Conservation (phyloP, 2,888 invertebrate genomes). For the Gandaritis pyraliata region DNA sequence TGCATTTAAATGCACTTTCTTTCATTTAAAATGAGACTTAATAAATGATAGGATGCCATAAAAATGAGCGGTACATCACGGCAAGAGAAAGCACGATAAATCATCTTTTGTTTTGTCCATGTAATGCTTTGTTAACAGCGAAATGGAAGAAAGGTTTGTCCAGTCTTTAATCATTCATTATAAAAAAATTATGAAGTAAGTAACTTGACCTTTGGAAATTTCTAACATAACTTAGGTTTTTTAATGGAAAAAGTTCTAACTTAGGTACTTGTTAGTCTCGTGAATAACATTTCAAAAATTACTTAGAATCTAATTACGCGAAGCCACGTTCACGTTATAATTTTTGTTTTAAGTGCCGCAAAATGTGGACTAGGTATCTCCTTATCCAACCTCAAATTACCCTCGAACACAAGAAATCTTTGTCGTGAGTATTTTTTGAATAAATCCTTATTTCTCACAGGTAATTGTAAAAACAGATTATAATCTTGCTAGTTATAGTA, state of each 20-base stretch:
- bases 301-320: too few relatives aligned
- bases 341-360: too few relatives aligned
- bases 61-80: constrained; percentile 64
- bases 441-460: not conserved
- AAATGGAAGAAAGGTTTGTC: constrained; percentile 22
- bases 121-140: constrained; percentile 47
- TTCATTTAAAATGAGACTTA: constrained; percentile 57
- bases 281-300: too few relatives aligned
- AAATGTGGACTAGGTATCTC: too few relatives aligned
- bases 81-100: constrained; percentile 68
- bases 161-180: constrained; percentile 25
- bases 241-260: too few relatives aligned
- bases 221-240: too few relatives aligned
- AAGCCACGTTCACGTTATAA: too few relatives aligned
- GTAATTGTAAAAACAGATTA: constrained; percentile 20
- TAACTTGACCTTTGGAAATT: not conserved
- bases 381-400: too few relatives aligned
- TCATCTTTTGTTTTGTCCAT: constrained; percentile 71
- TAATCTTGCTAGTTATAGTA: constrained; percentile 21
- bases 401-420: too few relatives aligned
- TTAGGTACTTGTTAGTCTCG: too few relatives aligned
- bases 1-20: constrained; percentile 66
- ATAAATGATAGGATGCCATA: constrained; percentile 63
- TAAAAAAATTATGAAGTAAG: not conserved
- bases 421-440: not conserved